Base-by-base conservation (phyloP, 2,113 vertebrate species). In the Atrichornis clamosus region DNA sequence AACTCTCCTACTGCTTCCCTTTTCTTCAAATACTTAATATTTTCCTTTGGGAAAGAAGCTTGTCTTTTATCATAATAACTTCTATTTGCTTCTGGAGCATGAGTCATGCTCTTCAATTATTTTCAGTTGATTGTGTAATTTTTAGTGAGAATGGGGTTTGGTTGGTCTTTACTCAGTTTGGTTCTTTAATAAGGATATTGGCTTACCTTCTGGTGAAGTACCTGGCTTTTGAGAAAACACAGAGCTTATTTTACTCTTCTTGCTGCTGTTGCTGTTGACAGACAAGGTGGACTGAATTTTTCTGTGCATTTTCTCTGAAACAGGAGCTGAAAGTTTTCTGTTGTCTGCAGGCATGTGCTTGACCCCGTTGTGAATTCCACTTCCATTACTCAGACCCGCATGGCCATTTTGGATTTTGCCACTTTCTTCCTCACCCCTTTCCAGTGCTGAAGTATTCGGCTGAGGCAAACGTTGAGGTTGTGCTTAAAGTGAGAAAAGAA, bases 271-370 rank as follows among this genome's bases (percentile, higher is more conserved):
- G 33, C 98, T 99, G 98, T 98, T 99, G 86, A 99, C 99, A 3
- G 99, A 99, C 97, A 99, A 96, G 96, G 99, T 99, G 93, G 99
- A 99, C 92, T 98, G 98, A 83, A 99, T 97, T 96, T 99, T 99
- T 89, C 97, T 98, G 94, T 99, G 99, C 98, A 99, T 97, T 96
- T 99, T 99, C 96, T 99, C 98, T 21, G 99, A 99, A 95, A 99
- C 99, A 3, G 98, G 98, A 74, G 98, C 97, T 0, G 98, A 98
- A 85, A 98, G 97, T 93, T 97, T 99, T 97, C 93, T 98, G 84
- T 95, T 98, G 75, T 99, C 98, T 47, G 97, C 81, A 75, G 96
- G 95, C 4, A 67, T 23, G 3, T 89, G 96, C 64, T 96, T 98
- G 96, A 97, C 83, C 58, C 98, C 97, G 0, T 97, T 97, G 95